Conservation (phyloP, 2,113 vertebrate species). For the Calcarius ornatus region DNA sequence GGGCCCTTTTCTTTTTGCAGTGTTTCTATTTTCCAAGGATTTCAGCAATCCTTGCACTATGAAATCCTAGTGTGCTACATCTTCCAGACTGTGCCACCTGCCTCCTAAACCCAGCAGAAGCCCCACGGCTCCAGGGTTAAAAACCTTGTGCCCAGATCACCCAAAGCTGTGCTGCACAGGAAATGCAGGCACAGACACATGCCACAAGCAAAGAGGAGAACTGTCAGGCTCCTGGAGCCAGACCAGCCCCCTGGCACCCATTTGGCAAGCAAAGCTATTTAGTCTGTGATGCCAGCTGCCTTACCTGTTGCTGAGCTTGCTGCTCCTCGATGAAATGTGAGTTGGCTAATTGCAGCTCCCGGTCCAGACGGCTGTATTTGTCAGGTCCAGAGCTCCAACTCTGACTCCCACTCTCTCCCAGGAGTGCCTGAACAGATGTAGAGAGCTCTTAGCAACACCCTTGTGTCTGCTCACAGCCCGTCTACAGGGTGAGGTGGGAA, state of each 20-base stretch:
- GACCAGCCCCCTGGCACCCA: not conserved
- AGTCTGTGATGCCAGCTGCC: not conserved
- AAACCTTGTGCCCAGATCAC: not conserved
- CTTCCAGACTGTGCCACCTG: not conserved
- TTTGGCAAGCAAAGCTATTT: not conserved
- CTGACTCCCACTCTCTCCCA: slow-evolving; percentile 80
- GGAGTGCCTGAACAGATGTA: slow-evolving; percentile 72
- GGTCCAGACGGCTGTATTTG: slow-evolving; percentile 84
- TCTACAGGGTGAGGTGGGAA: not conserved
- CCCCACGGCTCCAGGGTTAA: not conserved
- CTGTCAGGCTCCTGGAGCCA: not conserved
- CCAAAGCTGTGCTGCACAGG: not conserved
- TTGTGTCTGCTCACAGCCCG: not conserved
- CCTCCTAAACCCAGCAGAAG: not conserved
- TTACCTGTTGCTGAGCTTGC: slow-evolving; percentile 93
- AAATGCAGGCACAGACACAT: not conserved
- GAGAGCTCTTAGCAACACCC: not conserved
- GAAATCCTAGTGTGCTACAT: not conserved
- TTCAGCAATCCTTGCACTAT: not conserved
- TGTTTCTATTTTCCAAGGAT: not conserved
- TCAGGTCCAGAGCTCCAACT: slow-evolving; percentile 81
- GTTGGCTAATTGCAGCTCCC: slow-evolving; percentile 86
- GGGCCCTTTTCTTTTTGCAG: not conserved
- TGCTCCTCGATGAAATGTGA: slow-evolving; percentile 93
- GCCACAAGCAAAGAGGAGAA: not conserved